Evolutionary conservation across 2,888 invertebrate genomes (phyloP).

Genomic region (Drosophila multiciliata): DNA sequence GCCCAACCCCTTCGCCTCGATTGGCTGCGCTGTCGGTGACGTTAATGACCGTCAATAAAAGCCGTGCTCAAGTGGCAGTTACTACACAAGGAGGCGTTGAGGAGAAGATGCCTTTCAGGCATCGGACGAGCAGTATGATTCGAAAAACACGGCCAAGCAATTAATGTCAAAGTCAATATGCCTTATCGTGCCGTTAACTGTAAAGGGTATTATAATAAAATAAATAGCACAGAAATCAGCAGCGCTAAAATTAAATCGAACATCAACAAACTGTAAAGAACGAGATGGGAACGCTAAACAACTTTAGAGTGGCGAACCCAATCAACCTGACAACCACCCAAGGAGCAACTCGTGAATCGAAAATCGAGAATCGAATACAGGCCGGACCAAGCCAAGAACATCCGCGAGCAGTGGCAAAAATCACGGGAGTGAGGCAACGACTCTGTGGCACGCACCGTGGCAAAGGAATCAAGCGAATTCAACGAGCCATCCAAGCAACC

Average conservation of each 20-base stretch:
- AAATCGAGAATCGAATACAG: neutral
- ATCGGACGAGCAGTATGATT: neutral
- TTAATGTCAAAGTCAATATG: conserved; percentile 79
- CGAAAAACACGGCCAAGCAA: conserved; percentile 56
- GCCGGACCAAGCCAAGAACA: conserved; percentile 3
- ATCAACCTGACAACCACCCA: conserved; percentile 27
- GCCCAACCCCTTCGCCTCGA: conserved; percentile 13
- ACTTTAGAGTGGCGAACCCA: conserved; percentile 18
- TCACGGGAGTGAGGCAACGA: conserved; percentile 22
- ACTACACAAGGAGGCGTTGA: conserved; percentile 16
- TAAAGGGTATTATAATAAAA: conserved; percentile 80
- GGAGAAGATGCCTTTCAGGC: conserved; percentile 34
- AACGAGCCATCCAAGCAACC: conserved; percentile 64
- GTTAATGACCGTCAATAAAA: conserved; percentile 78
- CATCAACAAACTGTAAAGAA: conserved; percentile 73
- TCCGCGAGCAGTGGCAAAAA: conserved; percentile 11
- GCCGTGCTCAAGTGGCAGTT: conserved; percentile 74
- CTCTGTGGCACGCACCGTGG: conserved; percentile 30
- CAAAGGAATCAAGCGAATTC: conserved; percentile 71
- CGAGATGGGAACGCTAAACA: conserved; percentile 41
- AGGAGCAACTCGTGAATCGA: conserved; percentile 19
- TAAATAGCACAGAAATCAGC: conserved; percentile 79
- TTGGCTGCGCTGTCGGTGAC: conserved; percentile 54
- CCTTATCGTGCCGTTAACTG: conserved; percentile 77
- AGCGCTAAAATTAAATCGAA: conserved; percentile 76